Percentiles rank a stretch among this genome's conserved stretches.
These are phyloP conservation scores for Catalaphyllia jardinei DNA, from an alignment of 64 coral and sea anemone species.

Conservation along the genomic window DNA sequence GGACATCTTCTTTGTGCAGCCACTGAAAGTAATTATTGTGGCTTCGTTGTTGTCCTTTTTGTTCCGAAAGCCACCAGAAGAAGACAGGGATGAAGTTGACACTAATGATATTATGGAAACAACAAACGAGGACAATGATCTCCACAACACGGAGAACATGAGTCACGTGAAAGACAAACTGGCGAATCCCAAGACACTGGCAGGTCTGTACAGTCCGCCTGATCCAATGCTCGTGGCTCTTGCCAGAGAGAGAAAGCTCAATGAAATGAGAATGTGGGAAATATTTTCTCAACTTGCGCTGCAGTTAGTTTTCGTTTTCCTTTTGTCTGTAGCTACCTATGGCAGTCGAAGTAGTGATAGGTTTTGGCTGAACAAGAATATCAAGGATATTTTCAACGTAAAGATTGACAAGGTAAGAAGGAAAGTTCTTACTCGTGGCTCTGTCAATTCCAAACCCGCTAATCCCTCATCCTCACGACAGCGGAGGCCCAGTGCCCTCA, in stretches of 20 bases:
- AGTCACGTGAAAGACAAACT: not conserved
- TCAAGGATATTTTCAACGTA: constrained; percentile 8
- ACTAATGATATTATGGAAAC: not conserved
- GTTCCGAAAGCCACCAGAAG: constrained; percentile 76
- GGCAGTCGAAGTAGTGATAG: not conserved
- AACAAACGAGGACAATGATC: not conserved
- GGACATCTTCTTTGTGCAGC: constrained; percentile 76
- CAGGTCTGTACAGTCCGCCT: not conserved
- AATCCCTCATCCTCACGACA: too few species aligned
- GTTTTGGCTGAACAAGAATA: constrained; percentile 4
- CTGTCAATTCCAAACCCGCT: too few species aligned
- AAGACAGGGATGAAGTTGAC: constrained; percentile 40
- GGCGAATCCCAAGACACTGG: not conserved
- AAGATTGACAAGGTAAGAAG: constrained; percentile 14
- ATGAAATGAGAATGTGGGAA: constrained; percentile 4
- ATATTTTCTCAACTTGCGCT: constrained; percentile 2
- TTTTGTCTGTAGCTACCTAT: not conserved
- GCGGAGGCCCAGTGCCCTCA: too few species aligned
- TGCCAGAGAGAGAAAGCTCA: not conserved
- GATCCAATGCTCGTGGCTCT: not conserved
- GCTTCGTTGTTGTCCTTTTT: constrained; percentile 60
- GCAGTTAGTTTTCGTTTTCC: not conserved
- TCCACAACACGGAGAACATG: not conserved
- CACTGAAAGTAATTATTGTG: constrained; percentile 64
- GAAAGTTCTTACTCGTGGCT: not conserved